Conservation (phyloP, 2,888 invertebrate species). For the Dendrolimus houi region DNA sequence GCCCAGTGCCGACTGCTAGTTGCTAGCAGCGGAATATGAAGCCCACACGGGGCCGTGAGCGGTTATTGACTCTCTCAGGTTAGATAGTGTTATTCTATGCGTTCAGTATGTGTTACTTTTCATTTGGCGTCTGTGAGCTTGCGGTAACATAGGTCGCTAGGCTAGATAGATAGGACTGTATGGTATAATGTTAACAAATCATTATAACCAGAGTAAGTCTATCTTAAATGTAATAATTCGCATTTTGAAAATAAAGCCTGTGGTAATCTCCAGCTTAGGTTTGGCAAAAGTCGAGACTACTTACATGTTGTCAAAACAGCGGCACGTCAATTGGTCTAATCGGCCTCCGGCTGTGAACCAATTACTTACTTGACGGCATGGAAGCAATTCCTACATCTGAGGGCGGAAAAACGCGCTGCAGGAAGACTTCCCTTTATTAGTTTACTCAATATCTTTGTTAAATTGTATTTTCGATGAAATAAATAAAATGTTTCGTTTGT, state of each 20-base stretch:
- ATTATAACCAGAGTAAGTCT: too few relatives aligned
- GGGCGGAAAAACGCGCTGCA: conserved; percentile 64
- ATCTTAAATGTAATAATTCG: too few relatives aligned
- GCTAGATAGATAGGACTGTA: too few relatives aligned
- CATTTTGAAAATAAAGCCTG: too few relatives aligned
- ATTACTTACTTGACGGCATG: conserved; percentile 73
- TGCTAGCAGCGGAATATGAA: conserved; percentile 4
- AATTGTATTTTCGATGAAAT: too few relatives aligned
- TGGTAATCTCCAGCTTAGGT: not conserved
- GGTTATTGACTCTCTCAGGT: conserved; percentile 26
- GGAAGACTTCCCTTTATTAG: conserved; percentile 71
- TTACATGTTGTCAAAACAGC: conserved; percentile 70
- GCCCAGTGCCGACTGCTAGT: conserved; percentile 6
- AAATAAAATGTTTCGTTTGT: too few relatives aligned
- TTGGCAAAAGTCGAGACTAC: conserved; percentile 7
- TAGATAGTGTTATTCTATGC: conserved; percentile 5
- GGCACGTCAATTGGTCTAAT: conserved; percentile 70
- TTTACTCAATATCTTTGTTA: conserved; percentile 25
- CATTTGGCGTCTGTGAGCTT: too few relatives aligned
- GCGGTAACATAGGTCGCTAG: too few relatives aligned
- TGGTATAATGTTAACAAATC: too few relatives aligned
- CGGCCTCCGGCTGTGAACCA: conserved; percentile 66
- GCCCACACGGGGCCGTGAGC: conserved; percentile 17
- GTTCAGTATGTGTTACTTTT: not conserved
- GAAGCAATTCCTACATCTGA: conserved; percentile 74